Base-by-base conservation (phyloP, 2,797 vertebrate species). In the Enteromius viviparus region DNA sequence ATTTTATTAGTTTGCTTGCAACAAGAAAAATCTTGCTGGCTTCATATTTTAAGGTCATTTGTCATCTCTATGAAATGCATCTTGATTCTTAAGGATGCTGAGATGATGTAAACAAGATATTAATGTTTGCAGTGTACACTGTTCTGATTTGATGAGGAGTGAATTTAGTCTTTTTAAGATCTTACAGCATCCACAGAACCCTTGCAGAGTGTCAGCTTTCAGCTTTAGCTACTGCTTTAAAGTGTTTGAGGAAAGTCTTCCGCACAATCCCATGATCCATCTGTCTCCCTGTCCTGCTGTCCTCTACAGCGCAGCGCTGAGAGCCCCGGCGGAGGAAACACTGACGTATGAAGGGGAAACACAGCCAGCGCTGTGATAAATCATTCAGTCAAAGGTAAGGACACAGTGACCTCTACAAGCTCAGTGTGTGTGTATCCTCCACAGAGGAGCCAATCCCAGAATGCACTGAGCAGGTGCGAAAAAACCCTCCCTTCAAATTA, bases 301-400 rank as follows among this genome's bases (percentile, higher is more conserved):
- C 89, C 89, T 81, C 47, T 60, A 23, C 32, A 17, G 0, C 45
- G 47, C 70, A 72, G 49, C 47, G 19, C 70, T 4, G 2, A 68
- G 89, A 89, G 92, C 84, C 91, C 89, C 86, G 51, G 84, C 26
- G 58, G 85, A 90, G 21, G 21, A 40, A 87, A 37, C 83, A 86
- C 71, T 92, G 91, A 92, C 92, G 91, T 92, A 89, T 90, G 89
- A 62, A 87, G 87, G 21, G 34, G 72, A 29, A 66, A 42, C 84
- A 75, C 85, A 7, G 45, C 12, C 5, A 14, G 9, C 1, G 1
- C 11, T 90, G 87, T 92, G 91, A 94, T 94, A 80, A 91, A 94
- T 94, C 90, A 88, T 87, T 55, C 0, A 32, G 85, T 85, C 88
- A 82, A 80, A 88, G 88, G 91, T 87, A 85, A 90, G 83, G 89